These are phyloP conservation scores for Oithona nana DNA, from an alignment of 2,888 invertebrate genomes.

Conservation along the genomic window DNA sequence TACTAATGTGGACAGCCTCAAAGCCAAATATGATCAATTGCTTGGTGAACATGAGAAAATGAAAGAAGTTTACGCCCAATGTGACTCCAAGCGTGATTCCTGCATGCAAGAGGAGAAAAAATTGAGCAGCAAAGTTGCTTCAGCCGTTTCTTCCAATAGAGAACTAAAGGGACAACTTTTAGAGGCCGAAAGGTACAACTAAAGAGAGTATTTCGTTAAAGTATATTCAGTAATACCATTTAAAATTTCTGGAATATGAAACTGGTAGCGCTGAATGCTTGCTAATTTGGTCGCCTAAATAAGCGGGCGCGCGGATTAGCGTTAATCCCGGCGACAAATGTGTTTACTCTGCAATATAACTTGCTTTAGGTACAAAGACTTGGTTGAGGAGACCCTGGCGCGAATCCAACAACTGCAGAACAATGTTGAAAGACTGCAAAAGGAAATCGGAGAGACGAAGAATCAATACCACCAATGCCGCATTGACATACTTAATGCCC, in stretches of 20 bases:
- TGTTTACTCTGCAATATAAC: no score
- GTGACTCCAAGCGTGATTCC: neutral
- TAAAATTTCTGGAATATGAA: no score
- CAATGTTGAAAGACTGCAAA: neutral
- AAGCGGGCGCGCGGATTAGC: no score
- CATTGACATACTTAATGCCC: constrained; percentile 1
- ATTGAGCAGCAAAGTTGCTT: neutral
- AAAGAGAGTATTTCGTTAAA: no score
- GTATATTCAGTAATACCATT: no score
- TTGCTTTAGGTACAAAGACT: no score
- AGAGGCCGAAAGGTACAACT: constrained; percentile 5
- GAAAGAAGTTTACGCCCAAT: neutral
- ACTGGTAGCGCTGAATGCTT: no score
- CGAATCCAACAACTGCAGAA: neutral
- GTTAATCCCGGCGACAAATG: no score
- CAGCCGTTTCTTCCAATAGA: neutral
- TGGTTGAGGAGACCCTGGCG: neutral
- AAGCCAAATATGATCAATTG: neutral
- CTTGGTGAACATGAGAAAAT: constrained; percentile 4
- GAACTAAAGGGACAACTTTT: constrained; percentile 3
- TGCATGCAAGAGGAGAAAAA: neutral
- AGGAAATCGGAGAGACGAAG: constrained; percentile 2
- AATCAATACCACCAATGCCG: neutral
- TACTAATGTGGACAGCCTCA: constrained; percentile 1
- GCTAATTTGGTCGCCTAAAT: no score